Conservation (phyloP, 1,140 invertebrate species). For the Aporrectodea caliginosa region DNA sequence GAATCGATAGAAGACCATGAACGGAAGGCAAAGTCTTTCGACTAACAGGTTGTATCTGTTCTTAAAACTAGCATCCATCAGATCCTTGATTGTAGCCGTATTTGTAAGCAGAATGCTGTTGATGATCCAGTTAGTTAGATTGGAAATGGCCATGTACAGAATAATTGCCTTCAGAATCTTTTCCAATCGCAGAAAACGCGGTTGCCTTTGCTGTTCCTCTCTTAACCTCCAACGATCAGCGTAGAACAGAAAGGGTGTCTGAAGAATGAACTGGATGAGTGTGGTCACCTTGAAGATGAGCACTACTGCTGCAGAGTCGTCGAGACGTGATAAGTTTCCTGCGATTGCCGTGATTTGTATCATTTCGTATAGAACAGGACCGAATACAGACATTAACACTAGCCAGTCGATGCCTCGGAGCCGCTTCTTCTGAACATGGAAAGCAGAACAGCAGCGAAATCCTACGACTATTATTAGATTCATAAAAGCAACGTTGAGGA, state of each 20-base stretch:
- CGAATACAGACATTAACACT: not conserved
- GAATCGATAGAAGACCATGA: not conserved
- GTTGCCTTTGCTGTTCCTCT: not conserved
- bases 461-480: not conserved
- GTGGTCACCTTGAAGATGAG: not conserved
- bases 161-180: not conserved
- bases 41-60: not conserved
- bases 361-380: not conserved
- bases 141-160: not conserved
- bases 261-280: not conserved
- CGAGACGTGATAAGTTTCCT: not conserved
- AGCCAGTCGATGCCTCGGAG: not conserved
- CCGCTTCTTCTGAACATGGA: not conserved
- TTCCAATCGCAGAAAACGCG: not conserved
- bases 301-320: not conserved
- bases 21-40: not conserved
- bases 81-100: not conserved
- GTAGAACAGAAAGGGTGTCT: not conserved
- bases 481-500: not conserved
- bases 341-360: not conserved
- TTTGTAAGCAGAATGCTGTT: not conserved
- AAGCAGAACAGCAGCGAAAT: not conserved
- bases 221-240: not conserved
- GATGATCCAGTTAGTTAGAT: not conserved
- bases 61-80: not conserved